These are phyloP conservation scores for Grantiella picta DNA, from an alignment of 2,113 vertebrate species.

Conservation along the genomic window DNA sequence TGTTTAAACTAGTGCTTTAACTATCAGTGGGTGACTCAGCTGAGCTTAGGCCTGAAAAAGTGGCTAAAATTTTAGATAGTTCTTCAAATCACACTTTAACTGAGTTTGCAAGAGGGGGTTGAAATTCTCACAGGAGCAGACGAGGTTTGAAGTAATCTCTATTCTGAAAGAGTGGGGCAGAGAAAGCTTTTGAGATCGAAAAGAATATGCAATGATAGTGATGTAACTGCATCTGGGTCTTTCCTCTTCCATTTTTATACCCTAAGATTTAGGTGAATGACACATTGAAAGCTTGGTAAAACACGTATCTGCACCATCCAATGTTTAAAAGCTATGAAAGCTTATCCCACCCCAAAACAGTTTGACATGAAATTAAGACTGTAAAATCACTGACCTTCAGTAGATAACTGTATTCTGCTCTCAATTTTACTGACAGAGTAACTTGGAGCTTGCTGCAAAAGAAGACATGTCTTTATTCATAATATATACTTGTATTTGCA, in stretches of 20 bases:
- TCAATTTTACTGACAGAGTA: slow-evolving; percentile 74
- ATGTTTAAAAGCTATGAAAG: neutral
- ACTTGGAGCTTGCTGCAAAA: slow-evolving; percentile 70
- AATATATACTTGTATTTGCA: neutral
- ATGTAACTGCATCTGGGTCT: neutral
- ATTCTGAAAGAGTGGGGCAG: neutral
- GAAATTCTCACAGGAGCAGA: neutral
- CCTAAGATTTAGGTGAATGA: neutral
- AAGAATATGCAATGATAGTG: neutral
- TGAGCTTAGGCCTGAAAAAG: neutral
- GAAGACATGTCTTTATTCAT: neutral
- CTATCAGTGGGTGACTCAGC: neutral
- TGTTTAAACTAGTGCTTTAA: neutral
- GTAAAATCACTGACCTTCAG: slow-evolving; percentile 61
- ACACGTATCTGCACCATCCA: neutral
- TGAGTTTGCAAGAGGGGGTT: neutral
- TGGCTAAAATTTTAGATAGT: neutral
- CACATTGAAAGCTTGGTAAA: neutral
- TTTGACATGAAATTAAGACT: neutral
- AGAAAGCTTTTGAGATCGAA: neutral
- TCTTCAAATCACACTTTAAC: neutral
- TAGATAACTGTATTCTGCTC: slow-evolving; percentile 32
- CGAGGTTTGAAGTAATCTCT: neutral
- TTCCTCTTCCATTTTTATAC: neutral
- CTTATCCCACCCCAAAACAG: neutral